Evolutionary conservation across 2,113 vertebrate genomes (phyloP).

Genomic region (Bufo gargarizans): DNA sequence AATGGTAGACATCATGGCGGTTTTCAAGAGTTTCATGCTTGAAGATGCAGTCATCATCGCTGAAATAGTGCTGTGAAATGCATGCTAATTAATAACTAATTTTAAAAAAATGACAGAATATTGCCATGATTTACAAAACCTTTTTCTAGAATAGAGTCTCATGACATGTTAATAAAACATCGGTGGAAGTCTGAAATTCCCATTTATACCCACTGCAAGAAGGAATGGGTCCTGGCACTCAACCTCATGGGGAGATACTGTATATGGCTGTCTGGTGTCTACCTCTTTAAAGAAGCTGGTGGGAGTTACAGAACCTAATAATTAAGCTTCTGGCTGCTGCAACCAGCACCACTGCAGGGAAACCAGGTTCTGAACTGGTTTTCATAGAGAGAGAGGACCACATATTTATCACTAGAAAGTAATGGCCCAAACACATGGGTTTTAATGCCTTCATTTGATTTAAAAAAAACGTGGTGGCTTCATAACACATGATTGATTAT

Average conservation of each 20-base stretch:
- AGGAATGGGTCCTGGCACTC: neutral
- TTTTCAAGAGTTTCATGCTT: slow-evolving; percentile 87
- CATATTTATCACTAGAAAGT: no score
- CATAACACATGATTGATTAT: no score
- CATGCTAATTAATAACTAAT: neutral
- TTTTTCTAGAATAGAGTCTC: neutral
- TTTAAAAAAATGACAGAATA: neutral
- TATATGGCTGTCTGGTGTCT: neutral
- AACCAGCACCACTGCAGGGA: neutral
- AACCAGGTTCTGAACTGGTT: no score
- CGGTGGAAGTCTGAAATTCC: neutral
- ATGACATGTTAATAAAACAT: neutral
- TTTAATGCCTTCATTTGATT: no score
- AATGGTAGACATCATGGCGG: slow-evolving; percentile 75
- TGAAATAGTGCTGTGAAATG: slow-evolving; percentile 78
- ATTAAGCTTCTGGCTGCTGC: neutral
- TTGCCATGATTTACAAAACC: neutral
- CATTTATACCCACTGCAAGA: no score
- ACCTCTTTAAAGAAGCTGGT: neutral
- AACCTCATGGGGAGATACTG: neutral
- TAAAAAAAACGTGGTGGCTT: no score
- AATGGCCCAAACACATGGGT: no score
- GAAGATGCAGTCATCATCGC: slow-evolving; percentile 81
- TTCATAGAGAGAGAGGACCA: no score
- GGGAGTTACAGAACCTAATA: neutral